A percentile compares a stretch with the other conserved stretches of the same genome.
phyloP scores from a whole-genome alignment of 37 sponge, comb jelly and placozoan genomes.

The Chondrosia reniformis region DNA sequence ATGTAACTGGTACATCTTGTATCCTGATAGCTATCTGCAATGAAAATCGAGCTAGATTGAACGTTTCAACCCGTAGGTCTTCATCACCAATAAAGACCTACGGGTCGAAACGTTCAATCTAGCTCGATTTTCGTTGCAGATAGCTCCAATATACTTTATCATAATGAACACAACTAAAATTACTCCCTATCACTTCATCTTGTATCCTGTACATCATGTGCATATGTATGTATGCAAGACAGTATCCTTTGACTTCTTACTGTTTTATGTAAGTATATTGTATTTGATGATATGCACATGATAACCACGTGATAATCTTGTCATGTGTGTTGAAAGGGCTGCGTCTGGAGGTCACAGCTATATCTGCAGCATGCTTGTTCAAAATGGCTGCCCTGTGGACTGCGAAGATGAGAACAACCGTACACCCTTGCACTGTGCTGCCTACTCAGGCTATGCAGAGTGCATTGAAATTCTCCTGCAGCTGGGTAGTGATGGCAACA shows the following conservation, averaged over 20 bases:
- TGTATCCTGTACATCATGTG: too few species aligned
- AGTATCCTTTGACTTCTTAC: too few species aligned
- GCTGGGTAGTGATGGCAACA: conserved; percentile 44
- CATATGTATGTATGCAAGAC: too few species aligned
- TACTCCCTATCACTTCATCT: too few species aligned
- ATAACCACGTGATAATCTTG: background rate
- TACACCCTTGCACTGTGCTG: conserved; percentile 80
- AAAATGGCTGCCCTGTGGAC: conserved; percentile 47
- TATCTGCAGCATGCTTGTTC: conserved; percentile 69
- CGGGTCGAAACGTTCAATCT: too few species aligned
- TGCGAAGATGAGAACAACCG: conserved; percentile 46
- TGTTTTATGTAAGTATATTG: conserved; percentile 4
- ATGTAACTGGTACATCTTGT: background rate
- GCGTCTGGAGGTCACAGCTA: conserved; percentile 82
- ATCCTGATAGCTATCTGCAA: background rate
- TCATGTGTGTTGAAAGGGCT: conserved; percentile 29
- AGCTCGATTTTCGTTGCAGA: too few species aligned
- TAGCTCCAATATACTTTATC: too few species aligned
- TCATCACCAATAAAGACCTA: too few species aligned
- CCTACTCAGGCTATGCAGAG: conserved; percentile 66
- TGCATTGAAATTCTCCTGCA: conserved; percentile 61
- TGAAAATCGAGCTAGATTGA: background rate
- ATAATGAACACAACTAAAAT: too few species aligned
- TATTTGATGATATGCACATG: background rate
- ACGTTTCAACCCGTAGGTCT: too few species aligned